Conservation (phyloP, 2,797 vertebrate genomes). For the Falco naumanni region DNA sequence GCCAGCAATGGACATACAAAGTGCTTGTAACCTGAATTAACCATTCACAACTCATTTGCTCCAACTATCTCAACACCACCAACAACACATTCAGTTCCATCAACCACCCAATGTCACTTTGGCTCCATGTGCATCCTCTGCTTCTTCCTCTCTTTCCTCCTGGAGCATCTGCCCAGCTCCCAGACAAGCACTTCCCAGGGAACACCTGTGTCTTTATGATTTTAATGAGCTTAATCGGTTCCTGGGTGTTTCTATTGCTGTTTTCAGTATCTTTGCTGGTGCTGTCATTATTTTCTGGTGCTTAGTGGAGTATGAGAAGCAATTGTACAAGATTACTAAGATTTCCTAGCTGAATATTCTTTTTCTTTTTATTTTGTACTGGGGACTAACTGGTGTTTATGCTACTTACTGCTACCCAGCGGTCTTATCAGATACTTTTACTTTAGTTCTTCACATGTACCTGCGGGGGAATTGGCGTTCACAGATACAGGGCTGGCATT, state of each 20-base stretch:
- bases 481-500: not conserved
- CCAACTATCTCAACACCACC: too few relatives aligned
- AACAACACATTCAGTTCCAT: too few relatives aligned
- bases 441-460: not conserved
- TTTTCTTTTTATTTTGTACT: not conserved
- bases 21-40: too few relatives aligned
- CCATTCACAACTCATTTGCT: too few relatives aligned
- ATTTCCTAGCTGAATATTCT: not conserved
- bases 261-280: not conserved
- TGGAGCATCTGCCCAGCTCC: not conserved
- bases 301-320: not conserved
- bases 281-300: not conserved
- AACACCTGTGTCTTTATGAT: not conserved
- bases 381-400: not conserved
- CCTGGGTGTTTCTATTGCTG: not conserved
- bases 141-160: not conserved
- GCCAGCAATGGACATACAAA: too few relatives aligned
- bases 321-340: not conserved
- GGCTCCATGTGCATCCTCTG: not conserved
- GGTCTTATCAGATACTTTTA: not conserved
- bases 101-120: too few relatives aligned
- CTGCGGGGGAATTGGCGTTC: not conserved
- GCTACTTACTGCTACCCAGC: not conserved
- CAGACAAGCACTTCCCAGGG: not conserved
- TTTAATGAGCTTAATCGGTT: constrained; percentile 2